Evolutionary conservation across 1,140 invertebrate species (phyloP).

Genomic region (Propsilocerus akamusi): DNA sequence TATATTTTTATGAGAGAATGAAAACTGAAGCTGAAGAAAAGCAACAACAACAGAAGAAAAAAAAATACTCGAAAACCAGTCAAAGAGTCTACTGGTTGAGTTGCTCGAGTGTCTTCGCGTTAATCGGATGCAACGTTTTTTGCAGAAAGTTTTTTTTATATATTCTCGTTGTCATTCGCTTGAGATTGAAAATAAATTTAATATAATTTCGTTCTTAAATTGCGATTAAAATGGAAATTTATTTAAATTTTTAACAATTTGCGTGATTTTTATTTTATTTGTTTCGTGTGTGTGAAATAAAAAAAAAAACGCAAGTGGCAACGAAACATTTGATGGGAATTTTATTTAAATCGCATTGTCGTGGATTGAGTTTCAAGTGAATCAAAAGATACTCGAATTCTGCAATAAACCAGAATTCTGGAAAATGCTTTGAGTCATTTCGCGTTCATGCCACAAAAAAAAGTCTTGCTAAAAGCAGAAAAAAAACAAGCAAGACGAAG

Average conservation of each 20-base stretch:
- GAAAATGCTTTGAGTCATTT: background rate
- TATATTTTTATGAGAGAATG: background rate
- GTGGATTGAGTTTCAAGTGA: background rate
- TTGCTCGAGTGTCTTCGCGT: background rate
- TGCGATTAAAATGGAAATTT: background rate
- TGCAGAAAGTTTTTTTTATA: background rate
- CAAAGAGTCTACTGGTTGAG: background rate
- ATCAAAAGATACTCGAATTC: background rate
- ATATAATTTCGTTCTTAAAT: background rate
- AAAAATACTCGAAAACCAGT: background rate
- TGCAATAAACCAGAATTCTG: background rate
- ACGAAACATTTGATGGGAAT: background rate
- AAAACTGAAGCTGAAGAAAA: background rate
- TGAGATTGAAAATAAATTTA: background rate
- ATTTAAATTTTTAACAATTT: background rate
- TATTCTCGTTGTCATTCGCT: background rate
- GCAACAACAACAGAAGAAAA: background rate
- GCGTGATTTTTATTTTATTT: background rate
- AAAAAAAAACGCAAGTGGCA: background rate
- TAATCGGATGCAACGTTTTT: slow-evolving; percentile 1
- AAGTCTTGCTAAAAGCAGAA: background rate
- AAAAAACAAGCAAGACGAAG: background rate
- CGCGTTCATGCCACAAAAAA: background rate
- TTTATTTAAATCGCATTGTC: background rate
- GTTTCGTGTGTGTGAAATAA: background rate